Evolutionary conservation across 1,140 invertebrate species (phyloP), one percentile per base, ranked within the genome.

Genomic region (Zaprionus nigranus): DNA sequence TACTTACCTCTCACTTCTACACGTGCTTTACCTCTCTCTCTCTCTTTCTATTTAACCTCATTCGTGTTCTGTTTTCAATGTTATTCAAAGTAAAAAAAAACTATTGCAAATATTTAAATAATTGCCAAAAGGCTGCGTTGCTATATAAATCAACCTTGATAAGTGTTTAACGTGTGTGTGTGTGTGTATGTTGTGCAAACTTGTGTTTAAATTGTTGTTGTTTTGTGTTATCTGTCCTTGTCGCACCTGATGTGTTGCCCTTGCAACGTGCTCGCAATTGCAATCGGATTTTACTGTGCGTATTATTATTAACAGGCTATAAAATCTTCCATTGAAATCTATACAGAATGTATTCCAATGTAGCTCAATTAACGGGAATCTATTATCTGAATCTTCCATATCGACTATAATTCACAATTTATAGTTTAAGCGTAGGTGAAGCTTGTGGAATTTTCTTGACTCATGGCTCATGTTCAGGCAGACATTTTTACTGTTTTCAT

Each of bases 141-240:
- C 58, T 61, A 26, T 87, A 78, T 75, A 83, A 75, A 79, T 79
- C 64, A 70, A 71, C 56, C 38, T 75, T 62, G 68, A 68, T 73
- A 69, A 76, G 59, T 78, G 59, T 78, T 84, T 54, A 73, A 75
- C 60, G 53, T 65, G 59, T 71, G 46, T 62, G 43, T 79, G 46
- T 62, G 43, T 79, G 34, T 61, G 40, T 82, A 5, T 51, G 49
- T 34, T 34, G 30, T 11, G 30, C 30, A 34, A 34, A 34, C 9
- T 34, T 34, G 30, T 34, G 28, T 28, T 24, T 36, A 49, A 40
- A 38, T 63, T 49, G 64, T 72, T 79, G 54, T 59, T 73, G 61
- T 78, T 76, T 64, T 43, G 59, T 65, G 65, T 79, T 68, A 46
- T 46, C 40, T 46, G 40, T n/a, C n/a, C 40, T 15, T 79, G 78